Conservation (phyloP, 1,140 invertebrate species). For the Diabrotica virgifera region DNA sequence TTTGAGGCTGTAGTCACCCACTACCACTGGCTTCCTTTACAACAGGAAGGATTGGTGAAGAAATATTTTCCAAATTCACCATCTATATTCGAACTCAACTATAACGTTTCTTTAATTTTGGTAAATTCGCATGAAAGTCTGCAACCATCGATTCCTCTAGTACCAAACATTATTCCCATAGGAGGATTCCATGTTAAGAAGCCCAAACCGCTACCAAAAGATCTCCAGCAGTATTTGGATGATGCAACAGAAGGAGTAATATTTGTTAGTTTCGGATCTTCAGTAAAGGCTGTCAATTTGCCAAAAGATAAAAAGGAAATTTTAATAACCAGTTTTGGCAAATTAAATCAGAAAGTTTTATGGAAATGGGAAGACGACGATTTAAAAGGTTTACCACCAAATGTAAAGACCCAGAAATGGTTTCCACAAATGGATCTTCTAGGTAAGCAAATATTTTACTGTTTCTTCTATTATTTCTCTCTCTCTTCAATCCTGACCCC, state of each 20-base stretch:
- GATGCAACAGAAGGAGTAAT: slow-evolving; percentile 59
- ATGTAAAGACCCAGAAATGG: slow-evolving; percentile 28
- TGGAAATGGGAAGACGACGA: slow-evolving; percentile 63
- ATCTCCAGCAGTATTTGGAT: slow-evolving; percentile 59
- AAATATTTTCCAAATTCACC: slow-evolving; percentile 50
- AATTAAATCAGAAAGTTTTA: slow-evolving; percentile 57
- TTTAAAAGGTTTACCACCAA: slow-evolving; percentile 30
- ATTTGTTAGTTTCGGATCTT: slow-evolving; percentile 67
- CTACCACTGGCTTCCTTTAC: slow-evolving; percentile 18
- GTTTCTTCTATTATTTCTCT: too few species aligned
- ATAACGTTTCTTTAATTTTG: slow-evolving; percentile 53
- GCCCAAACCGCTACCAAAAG: slow-evolving; percentile 47
- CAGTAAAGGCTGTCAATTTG: slow-evolving; percentile 50
- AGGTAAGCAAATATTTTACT: slow-evolving; percentile 18
- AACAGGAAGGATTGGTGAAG: slow-evolving; percentile 38
- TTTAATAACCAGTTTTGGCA: slow-evolving; percentile 52
- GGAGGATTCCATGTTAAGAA: slow-evolving; percentile 53
- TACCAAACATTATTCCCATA: slow-evolving; percentile 56
- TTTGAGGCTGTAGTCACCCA: not conserved
- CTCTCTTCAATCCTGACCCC: too few species aligned
- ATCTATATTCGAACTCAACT: slow-evolving; percentile 51
- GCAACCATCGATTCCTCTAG: slow-evolving; percentile 52
- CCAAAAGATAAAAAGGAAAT: slow-evolving; percentile 49
- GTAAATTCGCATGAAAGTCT: slow-evolving; percentile 57
- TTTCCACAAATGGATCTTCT: slow-evolving; percentile 33